phyloP scores from a whole-genome alignment of 2,888 invertebrate species.

The Heliconius aoede region DNA sequence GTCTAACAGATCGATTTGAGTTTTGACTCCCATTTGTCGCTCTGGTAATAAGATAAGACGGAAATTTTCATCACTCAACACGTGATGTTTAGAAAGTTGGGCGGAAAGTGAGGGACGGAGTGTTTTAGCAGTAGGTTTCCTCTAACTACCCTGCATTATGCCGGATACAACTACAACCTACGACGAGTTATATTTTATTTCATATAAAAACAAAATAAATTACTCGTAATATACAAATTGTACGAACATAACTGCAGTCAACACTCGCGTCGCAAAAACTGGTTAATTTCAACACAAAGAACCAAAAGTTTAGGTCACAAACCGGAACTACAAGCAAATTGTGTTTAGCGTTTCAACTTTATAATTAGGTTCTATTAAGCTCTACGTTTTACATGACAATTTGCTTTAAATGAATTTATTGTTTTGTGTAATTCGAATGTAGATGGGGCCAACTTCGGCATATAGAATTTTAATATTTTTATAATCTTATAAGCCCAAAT shows the following conservation, averaged over 20 bases:
- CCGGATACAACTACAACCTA: neutral
- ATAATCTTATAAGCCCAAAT: no score
- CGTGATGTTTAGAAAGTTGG: no score
- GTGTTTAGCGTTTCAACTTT: constrained; percentile 15
- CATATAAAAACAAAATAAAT: neutral
- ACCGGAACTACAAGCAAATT: constrained; percentile 26
- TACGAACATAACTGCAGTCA: constrained; percentile 8
- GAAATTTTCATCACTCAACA: no score
- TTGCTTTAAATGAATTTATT: neutral
- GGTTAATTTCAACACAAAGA: constrained; percentile 28
- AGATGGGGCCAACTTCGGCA: no score
- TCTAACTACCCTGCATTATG: neutral
- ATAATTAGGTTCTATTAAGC: constrained; percentile 16
- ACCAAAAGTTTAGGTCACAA: constrained; percentile 17
- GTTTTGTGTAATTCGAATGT: neutral
- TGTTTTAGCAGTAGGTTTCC: neutral
- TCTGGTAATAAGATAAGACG: no score
- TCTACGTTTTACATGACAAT: neutral
- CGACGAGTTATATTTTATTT: neutral
- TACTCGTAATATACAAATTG: neutral
- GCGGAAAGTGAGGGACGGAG: neutral
- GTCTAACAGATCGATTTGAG: no score
- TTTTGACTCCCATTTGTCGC: no score
- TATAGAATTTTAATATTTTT: no score
- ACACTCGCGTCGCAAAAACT: constrained; percentile 17